Base-by-base conservation (phyloP, 2,888 invertebrate genomes). In the Coelinius sp. region DNA sequence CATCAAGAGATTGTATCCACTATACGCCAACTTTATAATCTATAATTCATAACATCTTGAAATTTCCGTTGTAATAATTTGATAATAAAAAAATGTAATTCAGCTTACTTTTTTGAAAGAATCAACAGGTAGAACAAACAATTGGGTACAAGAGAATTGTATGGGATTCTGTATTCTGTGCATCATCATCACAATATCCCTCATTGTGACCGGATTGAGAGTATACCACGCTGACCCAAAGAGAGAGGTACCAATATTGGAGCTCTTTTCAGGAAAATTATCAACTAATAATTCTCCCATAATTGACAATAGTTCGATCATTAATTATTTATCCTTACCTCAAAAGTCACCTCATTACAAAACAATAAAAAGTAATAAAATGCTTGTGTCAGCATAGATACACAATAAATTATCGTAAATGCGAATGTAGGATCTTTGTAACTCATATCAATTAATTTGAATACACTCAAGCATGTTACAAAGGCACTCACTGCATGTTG, bases 291-390 rank as follows among this genome's bases (percentile, higher is more conserved):
- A 8, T 31, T 31, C 4, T 31, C 4, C 31, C 4, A 6, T 4
- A 8, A 31, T 31, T 31, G 8, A 4, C 31, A 31, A 6, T 6
- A 49, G 5, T 49, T 17, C 5, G 31, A 31, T 31, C 4, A 31
- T 62, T 38, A 52, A 56, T 31, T 31, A 4, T 31, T 31, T 8
- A 6, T 31, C 31, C 20, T 69, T 22, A 77, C 79, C 73, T 75
- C 76, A 2, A 73, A 1, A 7, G 64, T 75, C 10, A 79, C 69
- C 14, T 78, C 73, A 52, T 77, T 78, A 2, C 80, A 78, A 31
- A 68, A 78, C 77, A 77, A n/a, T n/a, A n/a, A 78, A 8, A 80
- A 79, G 49, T 73, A 77, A 31, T 75, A 62, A 25, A 76, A 77
- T 22, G 78, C 76, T 44, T 79, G 71, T 20, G 56, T 41, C 8